Evolutionary conservation across 2,888 invertebrate species (phyloP), one percentile per base, ranked within the genome.

Genomic region (Diaprepes abbreviatus): DNA sequence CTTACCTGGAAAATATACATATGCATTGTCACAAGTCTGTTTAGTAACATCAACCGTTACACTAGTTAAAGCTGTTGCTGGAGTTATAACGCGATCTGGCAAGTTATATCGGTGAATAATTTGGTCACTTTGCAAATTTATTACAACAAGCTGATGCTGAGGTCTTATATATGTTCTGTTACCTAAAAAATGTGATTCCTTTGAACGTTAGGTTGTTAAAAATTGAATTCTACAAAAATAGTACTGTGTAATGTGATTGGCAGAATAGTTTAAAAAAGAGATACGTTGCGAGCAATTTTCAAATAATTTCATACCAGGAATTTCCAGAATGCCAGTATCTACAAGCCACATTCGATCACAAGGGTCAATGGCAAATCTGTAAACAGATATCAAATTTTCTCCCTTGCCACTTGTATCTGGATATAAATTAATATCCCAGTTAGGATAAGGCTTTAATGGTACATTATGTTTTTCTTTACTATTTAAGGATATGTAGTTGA

Each of bases 341-440:
- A 93, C 88, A 78, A 92, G 90, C 94, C 94, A 94, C 1, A 94
- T 85, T 3, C 93, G 84, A 43, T 90, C 89, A 75, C 93, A 94
- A 1, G 83, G 81, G 79, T 94, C 94, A 0, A 91, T 88, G 9
- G 88, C 86, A 0, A 92, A 88, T 43, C 94, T 85, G 80, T 93
- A 93, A 2, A 93, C 91, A 0, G 91, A 93, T 1, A 91, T 87
- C 9, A 93, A 76, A 48, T 70, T 71, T 6, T 71, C 62, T 36
- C 48, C 57, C 35, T 73, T 73, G 10, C 74, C 67, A 19, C 73
- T 66, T 16, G 59, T 68, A 28, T 72, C 74, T 19, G 77, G 87
- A 67, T 91, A 87, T 55, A 89, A 87, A 79, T 93, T 92, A 1
- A 87, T 87, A 36, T 86, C 83, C 84, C 86, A 86, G 74, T 83